Base-by-base conservation (phyloP, 1,140 invertebrate genomes). In the Oscheius sp. region DNA sequence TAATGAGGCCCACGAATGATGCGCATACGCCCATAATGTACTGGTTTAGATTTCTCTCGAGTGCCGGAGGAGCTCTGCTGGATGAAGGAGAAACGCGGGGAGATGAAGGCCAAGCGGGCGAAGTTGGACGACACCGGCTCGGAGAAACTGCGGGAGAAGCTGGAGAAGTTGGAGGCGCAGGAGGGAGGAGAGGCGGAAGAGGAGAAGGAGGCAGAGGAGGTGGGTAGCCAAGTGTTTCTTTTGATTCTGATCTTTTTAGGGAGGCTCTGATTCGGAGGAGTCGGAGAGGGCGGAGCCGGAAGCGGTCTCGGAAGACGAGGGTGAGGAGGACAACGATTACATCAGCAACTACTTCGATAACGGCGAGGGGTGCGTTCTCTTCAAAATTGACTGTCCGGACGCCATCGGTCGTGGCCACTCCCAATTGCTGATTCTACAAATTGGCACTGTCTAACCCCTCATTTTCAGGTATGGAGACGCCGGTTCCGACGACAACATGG, bases 251-350 rank as follows among this genome's bases (percentile, higher is more conserved):
- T 10, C 2, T 64, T 45, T 52, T 68, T 55, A 18, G 35, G 58
- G 66, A 59, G 58, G 2, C n/a, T n/a, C n/a, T n/a, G 66, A 59
- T 34, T 68, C 66, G 7, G 71, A 73, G 13, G 65, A 75, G 58
- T 67, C 70, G 3, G 78, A 75, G 36, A 61, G 74, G 13, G 63
- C 75, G 35, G 77, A 78, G 38, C 74, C 79, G 15, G 74, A 79
- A 31, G 78, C 72, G 32, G 75, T 32, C 10, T 28, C 71, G 18
- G 74, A 69, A 15, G 77, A 81, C 26, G 71, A 81, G 10, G 84
- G 85, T 65, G 85, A 85, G 38, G 84, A 86, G 79, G 85, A 85
- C 46, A 86, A 85, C 35, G 85, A 86, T 70, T 86, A 86, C 67
- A 81, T 84, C 55, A 58, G 80, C 58, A 79, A 69, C 23, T 86